Base-by-base conservation (phyloP, 2,888 invertebrate species). In the Microctonus hyperodae region DNA sequence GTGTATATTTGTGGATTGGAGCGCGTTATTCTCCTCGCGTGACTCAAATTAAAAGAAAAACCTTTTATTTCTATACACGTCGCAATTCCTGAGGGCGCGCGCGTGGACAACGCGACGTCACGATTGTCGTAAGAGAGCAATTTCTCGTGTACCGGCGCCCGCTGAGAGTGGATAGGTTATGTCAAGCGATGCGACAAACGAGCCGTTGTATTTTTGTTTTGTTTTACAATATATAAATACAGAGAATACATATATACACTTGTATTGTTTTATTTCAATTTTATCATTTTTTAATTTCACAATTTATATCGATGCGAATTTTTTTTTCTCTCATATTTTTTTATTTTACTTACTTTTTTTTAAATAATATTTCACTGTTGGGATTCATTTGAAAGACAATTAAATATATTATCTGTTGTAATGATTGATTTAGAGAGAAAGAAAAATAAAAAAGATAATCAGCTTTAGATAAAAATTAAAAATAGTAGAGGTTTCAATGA, bases 1-100 rank as follows among this genome's bases (percentile, higher is more conserved):
- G n/a, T 20, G 16, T 44, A n/a, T 44, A n/a, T 44, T 44, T n/a
- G 10, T 10, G 48, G 20, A 63, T 58, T 28, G n/a, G n/a, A 59
- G 28, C 63, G 63, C 56, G 22, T 58, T 55, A 37, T 57, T 64
- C 63, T 64, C 55, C 48, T 70, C 59, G 65, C 69, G 69, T 67
- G 70, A 74, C 69, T 57, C 55, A 63, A 71, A 63, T 68, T 68
- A 65, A 70, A 73, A 72, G 51, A 61, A 60, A n/a, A 51, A 23
- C 23, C 25, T 53, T 40, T 37, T 22, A 22, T 37, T 40, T 22
- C n/a, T 22, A 35, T 57, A n/a, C 11, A 31, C 22, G 25, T 50
- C 48, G 16, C 31, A 31, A 9, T n/a, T 20, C 33, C 10, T 61
- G 4, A n/a, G 25, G 11, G 33, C 31, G 33, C 56, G 58, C 60